A percentile compares a stretch with the other conserved stretches of the same genome.
Conservation (phyloP, 2,797 vertebrate genomes). For the Oryzias dopingdopingensis region DNA sequence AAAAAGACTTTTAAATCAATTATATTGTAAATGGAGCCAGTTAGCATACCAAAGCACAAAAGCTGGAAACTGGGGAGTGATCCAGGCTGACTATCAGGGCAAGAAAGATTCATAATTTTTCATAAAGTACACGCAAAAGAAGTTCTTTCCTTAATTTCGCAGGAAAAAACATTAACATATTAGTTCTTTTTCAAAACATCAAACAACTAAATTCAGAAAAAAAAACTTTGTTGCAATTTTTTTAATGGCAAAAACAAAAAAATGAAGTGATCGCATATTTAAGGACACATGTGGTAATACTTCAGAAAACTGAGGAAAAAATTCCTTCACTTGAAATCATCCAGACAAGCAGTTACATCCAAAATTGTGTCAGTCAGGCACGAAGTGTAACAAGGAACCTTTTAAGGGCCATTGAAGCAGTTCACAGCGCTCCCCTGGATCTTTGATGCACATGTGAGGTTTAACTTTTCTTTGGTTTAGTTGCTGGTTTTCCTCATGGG, state of each 20-base stretch:
- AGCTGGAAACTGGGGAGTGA: conserved; percentile 16
- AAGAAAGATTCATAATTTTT: no score
- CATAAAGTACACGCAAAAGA: no score
- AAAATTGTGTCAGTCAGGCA: conserved; percentile 26
- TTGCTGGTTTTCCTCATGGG: conserved; percentile 1
- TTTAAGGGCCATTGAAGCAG: conserved; percentile 4
- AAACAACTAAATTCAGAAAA: neutral
- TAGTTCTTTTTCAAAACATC: neutral
- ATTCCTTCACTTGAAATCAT: conserved; percentile 36
- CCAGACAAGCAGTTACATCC: conserved; percentile 23
- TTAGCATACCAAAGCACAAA: conserved; percentile 9
- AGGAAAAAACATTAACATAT: no score
- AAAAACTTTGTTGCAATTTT: conserved; percentile 7
- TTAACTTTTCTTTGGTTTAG: conserved; percentile 2
- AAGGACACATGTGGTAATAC: conserved; percentile 26
- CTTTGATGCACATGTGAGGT: conserved; percentile 1
- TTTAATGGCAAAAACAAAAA: conserved; percentile 22
- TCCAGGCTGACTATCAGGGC: neutral
- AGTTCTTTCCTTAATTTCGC: no score
- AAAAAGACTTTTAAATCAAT: neutral
- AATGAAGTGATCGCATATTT: conserved; percentile 22
- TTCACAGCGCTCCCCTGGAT: conserved; percentile 8
- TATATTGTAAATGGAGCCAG: neutral
- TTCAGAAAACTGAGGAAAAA: conserved; percentile 29
- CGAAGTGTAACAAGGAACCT: conserved; percentile 25